A percentile compares a stretch with the other conserved stretches of the same genome.
Evolutionary conservation across 2,888 invertebrate species (phyloP).

Genomic region (Heliconius erato): DNA sequence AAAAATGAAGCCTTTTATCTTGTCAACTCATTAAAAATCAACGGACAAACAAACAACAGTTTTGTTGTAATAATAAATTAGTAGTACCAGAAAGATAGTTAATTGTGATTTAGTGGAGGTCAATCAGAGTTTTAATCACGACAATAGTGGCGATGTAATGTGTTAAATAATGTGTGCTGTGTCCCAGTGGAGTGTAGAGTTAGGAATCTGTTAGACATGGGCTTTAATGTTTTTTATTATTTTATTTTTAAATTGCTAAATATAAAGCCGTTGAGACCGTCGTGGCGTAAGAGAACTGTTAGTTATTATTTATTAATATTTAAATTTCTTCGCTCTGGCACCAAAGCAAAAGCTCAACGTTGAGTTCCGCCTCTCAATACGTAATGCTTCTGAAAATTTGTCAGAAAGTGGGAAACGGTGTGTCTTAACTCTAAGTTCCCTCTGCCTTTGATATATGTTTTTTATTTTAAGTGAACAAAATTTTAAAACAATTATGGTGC

Average conservation of each 20-base stretch:
- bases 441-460: too few relatives aligned
- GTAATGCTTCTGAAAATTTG: too few relatives aligned
- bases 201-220: constrained; percentile 50
- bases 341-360: too few relatives aligned
- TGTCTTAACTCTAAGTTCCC: too few relatives aligned
- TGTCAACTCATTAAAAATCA: constrained; percentile 29
- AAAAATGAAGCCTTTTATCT: constrained; percentile 16
- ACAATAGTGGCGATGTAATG: constrained; percentile 81
- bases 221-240: not conserved
- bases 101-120: constrained; percentile 84
- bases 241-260: not conserved
- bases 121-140: constrained; percentile 85
- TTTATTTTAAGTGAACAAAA: not conserved
- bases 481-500: not conserved
- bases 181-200: constrained; percentile 65
- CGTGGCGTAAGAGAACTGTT: too few relatives aligned
- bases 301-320: too few relatives aligned
- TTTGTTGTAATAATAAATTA: constrained; percentile 59
- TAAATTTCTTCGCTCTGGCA: too few relatives aligned
- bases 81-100: constrained; percentile 70
- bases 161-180: constrained; percentile 77
- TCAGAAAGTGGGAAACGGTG: too few relatives aligned
- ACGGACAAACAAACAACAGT: constrained; percentile 24
- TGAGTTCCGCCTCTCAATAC: too few relatives aligned
- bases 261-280: too few relatives aligned